These are phyloP conservation scores for Acanthochromis polyacanthus DNA, from an alignment of 2,113 vertebrate genomes.

Conservation along the genomic window DNA sequence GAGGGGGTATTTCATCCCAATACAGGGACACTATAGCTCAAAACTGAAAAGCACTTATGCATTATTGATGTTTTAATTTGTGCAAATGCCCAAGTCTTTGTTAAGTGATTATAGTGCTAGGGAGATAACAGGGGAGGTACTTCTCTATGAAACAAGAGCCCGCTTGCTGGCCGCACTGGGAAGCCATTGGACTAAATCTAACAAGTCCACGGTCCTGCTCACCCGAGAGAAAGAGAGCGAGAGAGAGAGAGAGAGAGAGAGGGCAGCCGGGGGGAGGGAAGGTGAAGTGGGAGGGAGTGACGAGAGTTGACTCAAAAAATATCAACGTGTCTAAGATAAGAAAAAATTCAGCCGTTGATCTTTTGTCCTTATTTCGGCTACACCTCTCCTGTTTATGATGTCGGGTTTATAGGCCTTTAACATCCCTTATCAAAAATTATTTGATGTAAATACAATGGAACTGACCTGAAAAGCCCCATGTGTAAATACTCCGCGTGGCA, in stretches of 20 bases:
- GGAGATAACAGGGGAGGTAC: conserved; percentile 85
- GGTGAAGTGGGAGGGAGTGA: conserved; percentile 20
- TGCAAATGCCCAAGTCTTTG: conserved; percentile 89
- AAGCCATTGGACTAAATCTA: conserved; percentile 80
- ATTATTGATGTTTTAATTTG: conserved; percentile 92
- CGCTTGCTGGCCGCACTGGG: conserved; percentile 71
- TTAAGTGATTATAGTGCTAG: conserved; percentile 88
- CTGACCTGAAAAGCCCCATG: conserved; percentile 88
- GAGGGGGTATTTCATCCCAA: conserved; percentile 77
- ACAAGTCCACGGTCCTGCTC: conserved; percentile 62
- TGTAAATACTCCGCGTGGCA: conserved; percentile 90
- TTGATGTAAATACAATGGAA: conserved; percentile 94
- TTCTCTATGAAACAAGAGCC: conserved; percentile 85
- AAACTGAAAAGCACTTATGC: conserved; percentile 88
- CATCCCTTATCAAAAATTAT: conserved; percentile 96
- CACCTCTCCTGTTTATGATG: conserved; percentile 87
- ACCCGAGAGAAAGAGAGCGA: conserved; percentile 15
- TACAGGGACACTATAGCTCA: conserved; percentile 82
- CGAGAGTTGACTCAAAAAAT: conserved; percentile 76
- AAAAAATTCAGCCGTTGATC: conserved; percentile 82
- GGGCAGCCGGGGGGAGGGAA: background rate
- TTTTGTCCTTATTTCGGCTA: conserved; percentile 86
- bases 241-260: conserved; percentile 14
- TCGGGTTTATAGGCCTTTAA: conserved; percentile 87
- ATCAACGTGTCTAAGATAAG: conserved; percentile 80